Base-by-base conservation (phyloP, 1,140 invertebrate genomes). In the Zaprionus inermis region DNA sequence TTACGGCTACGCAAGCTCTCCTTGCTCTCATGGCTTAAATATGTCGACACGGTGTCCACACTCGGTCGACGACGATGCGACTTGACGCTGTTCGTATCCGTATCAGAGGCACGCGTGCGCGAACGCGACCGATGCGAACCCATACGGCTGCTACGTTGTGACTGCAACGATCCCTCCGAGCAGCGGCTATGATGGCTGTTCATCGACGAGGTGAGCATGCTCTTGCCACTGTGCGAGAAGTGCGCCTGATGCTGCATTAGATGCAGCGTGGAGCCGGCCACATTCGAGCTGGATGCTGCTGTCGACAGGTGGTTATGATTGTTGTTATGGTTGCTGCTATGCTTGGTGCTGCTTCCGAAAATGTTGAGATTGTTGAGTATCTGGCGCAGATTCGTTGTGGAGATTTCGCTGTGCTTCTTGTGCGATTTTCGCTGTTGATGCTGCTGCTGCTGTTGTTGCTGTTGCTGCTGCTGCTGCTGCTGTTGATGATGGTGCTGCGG, bases 31-130 rank as follows among this genome's bases (percentile, higher is more conserved):
- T 97, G 96, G 90, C 96, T 97, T 61, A 97, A 94, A 93, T 97
- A 97, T 0, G 97, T 98, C 61, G 96, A 97, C 20, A 97, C 96
- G 20, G 96, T 97, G 92, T 97, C 96, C 18, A 97, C 95, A 91
- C 96, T 97, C 22, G 96, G 96, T 46, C 96, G 93, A 24, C 96
- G 92, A 10, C 96, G 93, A 57, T 95, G 95, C 79, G 95, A 95
- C 91, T 95, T 95, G 73, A 95, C 95, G 84, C 95, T 95, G 72
- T 95, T 95, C 49, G 95, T 94, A 91, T 96, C 95, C 41, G 93
- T 94, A 89, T 96, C 95, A 3, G 90, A 91, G 51, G 81, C 71
- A 3, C 91, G 91, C 63, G 91, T 92, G 4, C 91, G 66, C 12
- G 91, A 92, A n/a, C 91, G 78, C 2, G 91, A 92, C 22, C 91